These are phyloP conservation scores for Glomeris maerens DNA, from an alignment of 1,140 invertebrate genomes.

Conservation along the genomic window DNA sequence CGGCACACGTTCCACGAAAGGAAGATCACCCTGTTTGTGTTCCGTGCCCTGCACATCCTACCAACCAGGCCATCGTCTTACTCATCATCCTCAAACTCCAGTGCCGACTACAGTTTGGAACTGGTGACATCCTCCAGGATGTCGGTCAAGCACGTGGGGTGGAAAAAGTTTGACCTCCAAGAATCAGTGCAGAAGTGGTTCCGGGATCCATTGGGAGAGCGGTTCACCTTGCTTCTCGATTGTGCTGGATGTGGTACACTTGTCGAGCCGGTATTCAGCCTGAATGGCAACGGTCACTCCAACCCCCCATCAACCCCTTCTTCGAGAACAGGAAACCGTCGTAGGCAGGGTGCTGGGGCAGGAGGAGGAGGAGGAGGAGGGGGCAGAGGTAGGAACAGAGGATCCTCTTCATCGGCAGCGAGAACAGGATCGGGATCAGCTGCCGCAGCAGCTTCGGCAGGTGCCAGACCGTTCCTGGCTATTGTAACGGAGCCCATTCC, in stretches of 20 bases:
- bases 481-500: constrained; percentile 54
- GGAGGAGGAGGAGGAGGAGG: constrained; percentile 3
- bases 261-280: constrained; percentile 33
- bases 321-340: constrained; percentile 14
- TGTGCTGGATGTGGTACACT: constrained; percentile 61
- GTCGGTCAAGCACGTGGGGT: constrained; percentile 50
- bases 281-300: constrained; percentile 40
- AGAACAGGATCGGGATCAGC: constrained; percentile 5
- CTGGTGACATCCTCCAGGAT: constrained; percentile 45
- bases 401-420: constrained; percentile 31
- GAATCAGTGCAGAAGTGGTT: constrained; percentile 42
- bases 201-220: constrained; percentile 23
- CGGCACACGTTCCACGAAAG: constrained; percentile 25
- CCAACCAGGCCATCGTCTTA: constrained; percentile 10
- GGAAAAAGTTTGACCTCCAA: constrained; percentile 75
- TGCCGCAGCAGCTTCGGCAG: background rate
- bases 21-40: constrained; percentile 50
- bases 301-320: background rate
- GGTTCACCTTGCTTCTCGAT: constrained; percentile 60
- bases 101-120: constrained; percentile 14
- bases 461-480: constrained; percentile 58
- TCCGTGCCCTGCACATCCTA: constrained; percentile 34
- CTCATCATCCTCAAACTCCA: background rate
- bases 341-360: constrained; percentile 15
- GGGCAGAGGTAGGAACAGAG: constrained; percentile 19